Evolutionary conservation across 2,113 vertebrate species (phyloP).

Genomic region (Phylloscopus trochilus): DNA sequence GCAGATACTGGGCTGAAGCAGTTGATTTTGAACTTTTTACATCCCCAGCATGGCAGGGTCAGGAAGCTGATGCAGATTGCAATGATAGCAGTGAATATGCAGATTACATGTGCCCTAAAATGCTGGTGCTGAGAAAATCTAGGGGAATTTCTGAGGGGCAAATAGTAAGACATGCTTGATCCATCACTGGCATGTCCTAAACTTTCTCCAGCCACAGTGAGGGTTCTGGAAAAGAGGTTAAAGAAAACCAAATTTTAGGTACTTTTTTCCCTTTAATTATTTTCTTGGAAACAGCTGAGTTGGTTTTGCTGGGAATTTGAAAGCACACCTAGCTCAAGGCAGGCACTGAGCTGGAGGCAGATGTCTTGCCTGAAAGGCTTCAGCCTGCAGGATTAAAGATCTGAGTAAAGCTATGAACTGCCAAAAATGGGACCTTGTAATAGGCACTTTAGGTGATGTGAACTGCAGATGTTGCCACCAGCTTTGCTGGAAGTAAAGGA

Average conservation of each 20-base stretch:
- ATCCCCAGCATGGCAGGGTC: accelerated
- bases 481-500: neutral
- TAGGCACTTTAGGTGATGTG: neutral
- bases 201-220: neutral
- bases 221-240: neutral
- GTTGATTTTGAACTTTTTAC: accelerated
- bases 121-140: neutral
- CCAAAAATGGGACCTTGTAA: neutral
- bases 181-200: neutral
- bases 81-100: neutral
- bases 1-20: neutral
- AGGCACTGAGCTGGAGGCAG: neutral
- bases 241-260: neutral
- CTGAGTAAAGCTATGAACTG: neutral
- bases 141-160: neutral
- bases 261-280: neutral
- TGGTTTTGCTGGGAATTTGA: neutral
- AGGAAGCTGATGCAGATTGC: neutral
- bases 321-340: neutral
- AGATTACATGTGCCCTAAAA: neutral
- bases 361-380: neutral
- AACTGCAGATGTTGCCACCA: neutral
- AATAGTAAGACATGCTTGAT: neutral
- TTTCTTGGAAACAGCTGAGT: neutral
- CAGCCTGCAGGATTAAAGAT: neutral